A percentile compares a stretch with the other conserved stretches of the same genome.
Evolutionary conservation across 1,140 invertebrate genomes (phyloP).

Genomic region (Diorhabda elongata): DNA sequence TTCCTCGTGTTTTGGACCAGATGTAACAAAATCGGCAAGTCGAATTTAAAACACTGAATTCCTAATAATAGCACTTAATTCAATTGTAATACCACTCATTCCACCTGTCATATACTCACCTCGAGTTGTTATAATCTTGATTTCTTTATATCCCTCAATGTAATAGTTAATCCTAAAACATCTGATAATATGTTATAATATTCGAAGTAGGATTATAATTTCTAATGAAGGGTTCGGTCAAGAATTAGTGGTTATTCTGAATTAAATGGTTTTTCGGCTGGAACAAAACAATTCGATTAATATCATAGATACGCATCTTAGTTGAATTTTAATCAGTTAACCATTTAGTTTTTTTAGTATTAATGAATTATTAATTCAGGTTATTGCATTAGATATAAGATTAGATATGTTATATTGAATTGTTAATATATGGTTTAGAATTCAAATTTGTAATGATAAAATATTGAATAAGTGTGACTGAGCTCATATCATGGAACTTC

Average conservation of each 20-base stretch:
- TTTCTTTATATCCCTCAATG: background rate
- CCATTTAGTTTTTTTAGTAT: too few species aligned
- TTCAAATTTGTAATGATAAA: too few species aligned
- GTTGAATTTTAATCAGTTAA: background rate
- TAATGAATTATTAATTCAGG: too few species aligned
- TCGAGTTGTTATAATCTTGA: slow-evolving; percentile 3
- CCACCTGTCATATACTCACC: background rate
- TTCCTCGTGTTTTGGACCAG: background rate
- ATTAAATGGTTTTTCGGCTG: background rate
- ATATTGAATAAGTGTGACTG: too few species aligned
- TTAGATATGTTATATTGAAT: too few species aligned
- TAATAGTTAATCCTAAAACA: background rate
- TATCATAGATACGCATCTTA: background rate
- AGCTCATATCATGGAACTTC: too few species aligned
- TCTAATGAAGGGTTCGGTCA: background rate
- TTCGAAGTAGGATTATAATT: slow-evolving; percentile 1
- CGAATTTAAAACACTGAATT: background rate
- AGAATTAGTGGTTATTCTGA: background rate
- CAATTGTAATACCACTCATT: slow-evolving; percentile 2
- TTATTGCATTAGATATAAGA: too few species aligned
- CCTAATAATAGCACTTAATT: background rate
- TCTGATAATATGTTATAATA: background rate
- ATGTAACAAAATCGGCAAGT: background rate
- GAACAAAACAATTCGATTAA: background rate
- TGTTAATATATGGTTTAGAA: too few species aligned